Evolutionary conservation across 1,140 invertebrate species (phyloP), one percentile per base, ranked within the genome.

Genomic region (Metaphire vulgaris): DNA sequence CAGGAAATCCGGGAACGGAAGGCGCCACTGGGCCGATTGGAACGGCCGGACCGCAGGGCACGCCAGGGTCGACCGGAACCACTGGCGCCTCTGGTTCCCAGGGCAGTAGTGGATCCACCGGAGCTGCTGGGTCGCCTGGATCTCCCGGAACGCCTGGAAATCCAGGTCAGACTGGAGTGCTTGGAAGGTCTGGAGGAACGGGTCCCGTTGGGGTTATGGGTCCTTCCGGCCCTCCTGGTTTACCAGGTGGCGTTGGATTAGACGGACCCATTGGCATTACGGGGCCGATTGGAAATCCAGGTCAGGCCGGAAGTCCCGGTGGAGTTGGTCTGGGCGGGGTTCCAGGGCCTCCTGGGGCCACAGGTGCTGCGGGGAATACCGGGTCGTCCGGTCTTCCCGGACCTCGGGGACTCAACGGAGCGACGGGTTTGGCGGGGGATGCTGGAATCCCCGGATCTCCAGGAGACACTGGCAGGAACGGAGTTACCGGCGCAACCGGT

Each of bases 21-120:
- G 72, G 72, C 72, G 16, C 12, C 28, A 71, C 69, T 1, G 69
- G 69, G 30, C n/a, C 69, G 15, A 28, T n/a, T 6, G 69, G 69
- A 30, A 33, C 1, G 21, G 21, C 26, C 1, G 69, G 69, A 30
- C 2, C 33, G 29, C 15, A 2, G 2, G 69, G 69, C 21, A 31
- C 33, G 26, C 29, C 30, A 29, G 69, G 69, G 16, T 33, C 26
- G 1, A 16, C 29, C 1, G 69, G 69, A 71, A 71, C 21, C 69
- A 0, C 21, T 15, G 67, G 67, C 14, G 28, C 21, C 15, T 31
- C 69, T 32, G 69, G 69, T 2, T 31, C 30, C 26, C 33, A 30
- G 1, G 69, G 69, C 30, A 29, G 26, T 6, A 29, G 30, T n/a
- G 69, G 69, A 31, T 15, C n/a, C 33, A 71, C 26, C 2, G 69